A percentile compares a stretch with the other conserved stretches of the same genome.
These are phyloP conservation scores for Gambusia affinis DNA, from an alignment of 2,113 vertebrate species.

Conservation along the genomic window DNA sequence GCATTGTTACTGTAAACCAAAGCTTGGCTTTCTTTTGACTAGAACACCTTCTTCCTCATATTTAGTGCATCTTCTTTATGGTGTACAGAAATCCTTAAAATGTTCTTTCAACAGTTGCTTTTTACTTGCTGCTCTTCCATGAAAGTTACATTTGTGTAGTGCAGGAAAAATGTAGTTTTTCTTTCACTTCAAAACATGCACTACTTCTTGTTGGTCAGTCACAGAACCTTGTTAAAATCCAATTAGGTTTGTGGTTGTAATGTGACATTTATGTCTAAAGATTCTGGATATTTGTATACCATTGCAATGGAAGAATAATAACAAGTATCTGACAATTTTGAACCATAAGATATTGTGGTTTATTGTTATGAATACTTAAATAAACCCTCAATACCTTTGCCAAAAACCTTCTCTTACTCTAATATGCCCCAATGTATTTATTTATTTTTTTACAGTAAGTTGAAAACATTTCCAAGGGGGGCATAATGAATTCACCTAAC, in stretches of 20 bases:
- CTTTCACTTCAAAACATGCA: background rate
- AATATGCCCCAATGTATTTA: background rate
- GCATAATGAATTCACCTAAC: slow-evolving; percentile 27
- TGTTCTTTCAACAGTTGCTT: too few relatives aligned
- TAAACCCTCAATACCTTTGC: background rate
- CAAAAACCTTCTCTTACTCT: slow-evolving; percentile 3
- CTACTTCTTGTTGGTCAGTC: background rate
- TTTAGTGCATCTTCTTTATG: too few relatives aligned
- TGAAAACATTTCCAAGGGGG: slow-evolving; percentile 30
- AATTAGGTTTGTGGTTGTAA: background rate
- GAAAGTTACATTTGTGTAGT: too few relatives aligned
- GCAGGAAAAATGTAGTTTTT: background rate
- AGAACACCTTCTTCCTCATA: too few relatives aligned
- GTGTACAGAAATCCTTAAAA: too few relatives aligned
- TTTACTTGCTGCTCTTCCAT: too few relatives aligned
- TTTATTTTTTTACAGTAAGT: slow-evolving; percentile 5
- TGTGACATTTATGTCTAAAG: background rate
- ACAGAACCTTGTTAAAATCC: background rate
- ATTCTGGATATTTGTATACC: background rate
- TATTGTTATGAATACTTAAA: background rate
- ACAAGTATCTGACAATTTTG: background rate
- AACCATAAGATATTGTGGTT: background rate
- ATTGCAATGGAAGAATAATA: background rate
- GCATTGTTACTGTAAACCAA: too few relatives aligned
- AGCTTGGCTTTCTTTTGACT: too few relatives aligned